These are phyloP conservation scores for Heliconius cydno DNA, from an alignment of 2,888 invertebrate genomes.

Conservation along the genomic window DNA sequence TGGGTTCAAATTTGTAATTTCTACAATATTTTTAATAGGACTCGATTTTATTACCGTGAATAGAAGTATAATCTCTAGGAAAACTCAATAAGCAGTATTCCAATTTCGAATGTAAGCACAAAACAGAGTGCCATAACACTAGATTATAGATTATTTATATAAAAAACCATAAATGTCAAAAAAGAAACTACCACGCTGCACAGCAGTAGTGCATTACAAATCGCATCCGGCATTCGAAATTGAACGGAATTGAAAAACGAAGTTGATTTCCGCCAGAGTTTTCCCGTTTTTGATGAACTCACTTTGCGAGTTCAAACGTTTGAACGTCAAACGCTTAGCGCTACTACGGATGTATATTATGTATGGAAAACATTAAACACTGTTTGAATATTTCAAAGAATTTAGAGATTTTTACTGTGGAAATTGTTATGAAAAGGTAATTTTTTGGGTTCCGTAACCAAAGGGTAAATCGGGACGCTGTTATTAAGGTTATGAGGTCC, in stretches of 20 bases:
- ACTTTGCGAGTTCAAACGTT: constrained; percentile 10
- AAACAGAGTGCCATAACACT: no score
- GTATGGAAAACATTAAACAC: background rate
- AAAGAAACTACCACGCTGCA: background rate
- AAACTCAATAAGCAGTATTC: no score
- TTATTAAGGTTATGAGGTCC: no score
- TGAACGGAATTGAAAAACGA: constrained; percentile 24
- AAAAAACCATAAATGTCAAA: background rate
- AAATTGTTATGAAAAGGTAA: background rate
- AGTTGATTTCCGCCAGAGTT: constrained; percentile 13
- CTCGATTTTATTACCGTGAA: no score
- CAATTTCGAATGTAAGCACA: no score
- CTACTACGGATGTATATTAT: background rate
- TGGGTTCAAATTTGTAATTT: no score
- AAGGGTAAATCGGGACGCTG: no score
- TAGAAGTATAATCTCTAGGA: no score
- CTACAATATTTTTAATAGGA: no score
- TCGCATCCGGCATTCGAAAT: constrained; percentile 12
- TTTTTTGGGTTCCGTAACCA: no score
- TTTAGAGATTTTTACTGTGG: background rate
- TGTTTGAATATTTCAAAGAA: background rate
- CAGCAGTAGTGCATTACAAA: background rate
- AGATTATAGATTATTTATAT: no score
- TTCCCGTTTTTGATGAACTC: constrained; percentile 10
- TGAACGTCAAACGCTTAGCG: background rate